Evolutionary conservation across 2,797 vertebrate species (phyloP), one percentile per base, ranked within the genome.

Genomic region (Anniella stebbinsi): DNA sequence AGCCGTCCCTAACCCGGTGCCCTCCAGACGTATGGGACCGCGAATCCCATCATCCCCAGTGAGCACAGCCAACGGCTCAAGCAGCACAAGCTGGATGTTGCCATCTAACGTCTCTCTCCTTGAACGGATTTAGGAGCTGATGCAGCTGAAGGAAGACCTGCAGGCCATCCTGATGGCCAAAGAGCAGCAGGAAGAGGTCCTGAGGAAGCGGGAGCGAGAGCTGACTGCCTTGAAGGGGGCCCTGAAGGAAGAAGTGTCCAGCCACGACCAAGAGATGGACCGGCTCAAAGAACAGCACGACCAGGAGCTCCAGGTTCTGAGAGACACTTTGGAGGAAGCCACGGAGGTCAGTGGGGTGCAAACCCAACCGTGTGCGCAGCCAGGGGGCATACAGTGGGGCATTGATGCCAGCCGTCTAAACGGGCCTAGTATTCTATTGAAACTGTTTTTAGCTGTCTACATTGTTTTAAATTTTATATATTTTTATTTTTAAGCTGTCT

Each of bases 181-280:
- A 94, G 99, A 99, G 91, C 99, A 99, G 84, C 98, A 98, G 93
- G 99, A 99, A 91, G 99, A 99, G 36, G 87, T 98, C 90, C 94
- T 99, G 95, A 98, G 97, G 94, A 98, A 97, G 90, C 97, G 99
- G 23, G 99, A 99, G 95, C 96, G 99, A 1, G 99, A 99, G 86
- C 98, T 99, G 94, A 99, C 98, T 0, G 99, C 99, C 69, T 97
- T 99, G 92, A 99, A 99, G 95, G 99, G 99, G 84, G 99, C 98
- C 17, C 94, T 99, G 90, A 99, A 99, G 94, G 99, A 99, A 89
- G 99, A 99, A 94, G 99, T 99, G 45, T 98, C 98, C 2, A 98
- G 97, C 93, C 99, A 99, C 0, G 99, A 99, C 94, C 98, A 97
- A 95, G 99, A 99, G 95, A 97, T 99, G 96, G 99, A 99, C 96